Conservation (phyloP, 2,888 invertebrate species). For the Tiliacea citrago region DNA sequence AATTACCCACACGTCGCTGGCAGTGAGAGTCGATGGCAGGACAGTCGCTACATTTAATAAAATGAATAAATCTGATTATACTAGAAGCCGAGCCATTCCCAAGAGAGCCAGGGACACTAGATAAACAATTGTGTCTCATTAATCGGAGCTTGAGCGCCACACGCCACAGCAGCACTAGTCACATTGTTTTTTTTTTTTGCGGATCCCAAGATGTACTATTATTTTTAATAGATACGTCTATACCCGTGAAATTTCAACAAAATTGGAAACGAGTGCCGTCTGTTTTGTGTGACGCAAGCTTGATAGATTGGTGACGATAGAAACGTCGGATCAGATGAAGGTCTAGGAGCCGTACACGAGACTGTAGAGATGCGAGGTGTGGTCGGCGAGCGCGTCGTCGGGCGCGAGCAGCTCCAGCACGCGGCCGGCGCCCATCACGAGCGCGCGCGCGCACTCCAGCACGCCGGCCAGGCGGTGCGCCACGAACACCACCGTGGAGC, state of each 20-base stretch:
- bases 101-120: neutral
- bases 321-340: neutral
- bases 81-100: conserved; percentile 17
- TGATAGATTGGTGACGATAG: neutral
- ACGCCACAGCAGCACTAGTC: neutral
- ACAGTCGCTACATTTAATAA: conserved; percentile 8
- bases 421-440: conserved; percentile 94
- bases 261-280: neutral
- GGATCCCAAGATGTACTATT: neutral
- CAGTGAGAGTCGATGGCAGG: neutral
- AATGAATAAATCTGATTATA: conserved; percentile 3
- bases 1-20: no score
- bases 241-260: neutral
- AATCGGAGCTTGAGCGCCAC: neutral
- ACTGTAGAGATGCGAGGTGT: conserved; percentile 92
- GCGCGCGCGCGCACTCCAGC: conserved; percentile 94
- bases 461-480: conserved; percentile 96
- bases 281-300: neutral
- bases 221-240: neutral
- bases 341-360: conserved; percentile 85
- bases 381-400: conserved; percentile 91
- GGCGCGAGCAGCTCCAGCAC: conserved; percentile 93
- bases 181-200: neutral
- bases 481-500: conserved; percentile 95
- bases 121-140: neutral